Base-by-base conservation (phyloP, 2,797 vertebrate species). In the Esox lucius region DNA sequence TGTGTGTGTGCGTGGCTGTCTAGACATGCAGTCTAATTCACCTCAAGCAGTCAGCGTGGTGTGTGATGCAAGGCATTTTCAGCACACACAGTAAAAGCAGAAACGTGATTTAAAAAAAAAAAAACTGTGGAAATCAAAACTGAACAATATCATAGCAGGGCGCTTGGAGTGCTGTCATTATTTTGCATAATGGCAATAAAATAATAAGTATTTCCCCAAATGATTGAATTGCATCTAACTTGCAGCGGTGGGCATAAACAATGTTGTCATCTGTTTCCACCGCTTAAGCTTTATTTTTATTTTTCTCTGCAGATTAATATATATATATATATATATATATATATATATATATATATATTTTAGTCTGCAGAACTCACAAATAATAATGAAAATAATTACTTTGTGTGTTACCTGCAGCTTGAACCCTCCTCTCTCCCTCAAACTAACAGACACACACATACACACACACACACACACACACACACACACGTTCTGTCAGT, bases 311-410 rank as follows among this genome's bases (percentile, higher is more conserved):
- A 42, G 1, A 42, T 7, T n/a, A n/a, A 42, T 42, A 42, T 3
- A 42, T 42, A 42, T 46, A 12, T 46, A 46, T 46, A 46, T 70
- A 22, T 42, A 74, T 22, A 42, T 42, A 42, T 7, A 42, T 42
- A 42, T 3, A 42, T 42, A 42, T 46, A 46, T 46, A 12, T 46
- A 46, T 46, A 46, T 70, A 22, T 42, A 74, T 22, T 39, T 8
- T 19, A 46, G 64, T 73, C 74, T 62, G 70, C 76, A 68, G 28
- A 68, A 85, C 77, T 19, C 84, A 75, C 67, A 75, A 64, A 75
- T 77, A 80, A 77, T 86, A 82, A 86, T 86, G 86, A 85, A 81
- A 87, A 85, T 86, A 87, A 89, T 86, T 73, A 84, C 65, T 68
- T 80, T 73, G 80, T 80, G 62, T 74, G 76, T 84, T 83, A 89